Evolutionary conservation across 2,113 vertebrate genomes (phyloP), one percentile per base, ranked within the genome.

Genomic region (Tragelaphus scriptus): DNA sequence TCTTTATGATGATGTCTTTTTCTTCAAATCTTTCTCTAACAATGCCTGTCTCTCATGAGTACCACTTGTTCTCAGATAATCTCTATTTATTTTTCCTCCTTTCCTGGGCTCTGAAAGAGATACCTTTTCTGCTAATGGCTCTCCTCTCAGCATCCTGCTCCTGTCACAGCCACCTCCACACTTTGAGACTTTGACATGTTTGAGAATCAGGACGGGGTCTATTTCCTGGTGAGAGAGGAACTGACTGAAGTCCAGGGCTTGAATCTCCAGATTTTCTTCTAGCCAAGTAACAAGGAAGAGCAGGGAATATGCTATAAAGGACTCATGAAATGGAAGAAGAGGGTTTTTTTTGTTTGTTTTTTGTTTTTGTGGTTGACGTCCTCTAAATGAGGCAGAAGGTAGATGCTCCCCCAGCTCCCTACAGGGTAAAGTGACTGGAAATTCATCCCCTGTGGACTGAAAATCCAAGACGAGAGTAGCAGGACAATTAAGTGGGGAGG

Each of bases 311-410:
- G 6, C 65, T 23, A 21, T 21, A 75, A 53, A n/a, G 15, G 25
- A 21, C 5, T 36, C 23, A 17, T 0, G 23, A 51, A 6, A 49
- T 15, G 10, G n/a, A 71, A 28, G 28, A 4, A 16, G 5, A 47
- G 4, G 4, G 14, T 30, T 12, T 75, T 75, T 7, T 84, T 1
- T 36, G 3, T 56, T 23, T 80, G 15, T 1, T 28, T 47, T 10
- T 44, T 79, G 14, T 30, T 47, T 49, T 47, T 49, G 7, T 23
- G 51, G 10, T 5, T 15, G 23, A 16, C 0, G 0, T n/a, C 12
- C 19, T 55, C 7, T 32, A 32, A 77, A 77, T 44, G 23, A 77
- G 36, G 40, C 23, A 44, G 40, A 23, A 44, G 36, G 40, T 6
- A 77, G 71, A 77, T 25, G 12, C 13, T 44, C 5, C 68, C 9